Conservation (phyloP, 2,888 invertebrate species). For the Ennomos quercinarius region DNA sequence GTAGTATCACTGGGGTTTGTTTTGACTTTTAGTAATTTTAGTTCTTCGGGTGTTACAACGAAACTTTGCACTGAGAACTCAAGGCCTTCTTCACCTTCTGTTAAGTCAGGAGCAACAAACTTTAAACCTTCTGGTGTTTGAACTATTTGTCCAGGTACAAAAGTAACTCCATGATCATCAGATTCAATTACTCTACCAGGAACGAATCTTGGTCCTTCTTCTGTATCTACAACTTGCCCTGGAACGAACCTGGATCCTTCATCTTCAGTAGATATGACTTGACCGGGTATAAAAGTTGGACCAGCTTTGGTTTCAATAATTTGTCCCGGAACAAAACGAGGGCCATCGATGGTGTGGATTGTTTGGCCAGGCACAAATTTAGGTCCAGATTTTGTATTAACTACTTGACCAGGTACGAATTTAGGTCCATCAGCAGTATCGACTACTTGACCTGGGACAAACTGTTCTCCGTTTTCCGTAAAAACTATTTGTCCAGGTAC, state of each 20-base stretch:
- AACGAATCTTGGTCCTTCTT: conserved; percentile 89
- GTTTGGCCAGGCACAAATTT: conserved; percentile 90
- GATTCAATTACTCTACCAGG: conserved; percentile 90
- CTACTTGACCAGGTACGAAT: conserved; percentile 92
- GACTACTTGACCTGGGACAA: conserved; percentile 90
- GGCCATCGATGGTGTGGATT: conserved; percentile 88
- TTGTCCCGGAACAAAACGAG: conserved; percentile 92
- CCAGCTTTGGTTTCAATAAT: conserved; percentile 91
- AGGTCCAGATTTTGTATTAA: conserved; percentile 87
- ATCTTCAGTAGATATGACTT: conserved; percentile 88
- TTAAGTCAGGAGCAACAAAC: conserved; percentile 89
- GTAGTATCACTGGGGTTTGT: conserved; percentile 81
- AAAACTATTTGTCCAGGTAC: conserved; percentile 89
- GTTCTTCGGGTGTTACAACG: conserved; percentile 81
- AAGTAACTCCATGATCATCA: conserved; percentile 89
- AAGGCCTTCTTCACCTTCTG: conserved; percentile 87
- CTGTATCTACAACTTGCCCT: conserved; percentile 90
- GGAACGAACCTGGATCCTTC: conserved; percentile 87
- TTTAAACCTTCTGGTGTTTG: conserved; percentile 89
- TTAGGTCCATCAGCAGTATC: conserved; percentile 88
- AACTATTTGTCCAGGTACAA: conserved; percentile 92
- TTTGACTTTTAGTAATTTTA: conserved; percentile 79
- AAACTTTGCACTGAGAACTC: conserved; percentile 91
- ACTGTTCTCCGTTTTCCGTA: conserved; percentile 89
- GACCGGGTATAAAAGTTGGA: conserved; percentile 91